phyloP scores from a whole-genome alignment of 2,797 vertebrate genomes.

The Miichthys miiuy region DNA sequence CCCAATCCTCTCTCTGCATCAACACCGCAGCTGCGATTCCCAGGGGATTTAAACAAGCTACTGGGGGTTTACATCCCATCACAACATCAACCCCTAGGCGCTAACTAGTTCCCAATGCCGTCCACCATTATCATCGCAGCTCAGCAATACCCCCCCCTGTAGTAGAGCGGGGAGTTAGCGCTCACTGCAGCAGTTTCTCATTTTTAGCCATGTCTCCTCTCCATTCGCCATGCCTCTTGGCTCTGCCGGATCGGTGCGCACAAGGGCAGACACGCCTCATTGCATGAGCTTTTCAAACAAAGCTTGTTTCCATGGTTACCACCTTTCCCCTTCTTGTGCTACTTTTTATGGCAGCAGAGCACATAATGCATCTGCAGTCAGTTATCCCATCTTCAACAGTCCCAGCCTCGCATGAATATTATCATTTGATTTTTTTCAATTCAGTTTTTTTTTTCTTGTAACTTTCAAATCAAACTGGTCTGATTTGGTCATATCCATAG shows the following conservation, averaged over 20 bases:
- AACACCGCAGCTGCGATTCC: constrained; percentile 49
- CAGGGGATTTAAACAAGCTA: constrained; percentile 34
- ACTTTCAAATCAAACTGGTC: not conserved
- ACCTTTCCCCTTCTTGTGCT: constrained; percentile 53
- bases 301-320: constrained; percentile 81
- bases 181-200: constrained; percentile 32
- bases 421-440: not conserved
- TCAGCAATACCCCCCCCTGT: constrained; percentile 5
- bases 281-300: constrained; percentile 74
- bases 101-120: constrained; percentile 11
- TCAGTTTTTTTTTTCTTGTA: not conserved
- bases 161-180: not conserved
- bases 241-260: constrained; percentile 45
- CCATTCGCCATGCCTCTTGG: constrained; percentile 38
- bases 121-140: constrained; percentile 35
- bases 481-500: not conserved
- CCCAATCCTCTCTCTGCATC: constrained; percentile 36
- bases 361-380: constrained; percentile 60
- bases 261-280: constrained; percentile 62
- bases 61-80: constrained; percentile 45
- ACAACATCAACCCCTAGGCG: constrained; percentile 11
- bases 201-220: constrained; percentile 25
- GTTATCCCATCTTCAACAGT: constrained; percentile 24
- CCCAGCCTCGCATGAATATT: constrained; percentile 12
- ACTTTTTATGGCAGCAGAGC: constrained; percentile 59